Percentiles rank a stretch among this genome's conserved stretches.
These are phyloP conservation scores for Pseudorhombus dupliciocellatus DNA, from an alignment of 2,113 vertebrate species.

Conservation along the genomic window DNA sequence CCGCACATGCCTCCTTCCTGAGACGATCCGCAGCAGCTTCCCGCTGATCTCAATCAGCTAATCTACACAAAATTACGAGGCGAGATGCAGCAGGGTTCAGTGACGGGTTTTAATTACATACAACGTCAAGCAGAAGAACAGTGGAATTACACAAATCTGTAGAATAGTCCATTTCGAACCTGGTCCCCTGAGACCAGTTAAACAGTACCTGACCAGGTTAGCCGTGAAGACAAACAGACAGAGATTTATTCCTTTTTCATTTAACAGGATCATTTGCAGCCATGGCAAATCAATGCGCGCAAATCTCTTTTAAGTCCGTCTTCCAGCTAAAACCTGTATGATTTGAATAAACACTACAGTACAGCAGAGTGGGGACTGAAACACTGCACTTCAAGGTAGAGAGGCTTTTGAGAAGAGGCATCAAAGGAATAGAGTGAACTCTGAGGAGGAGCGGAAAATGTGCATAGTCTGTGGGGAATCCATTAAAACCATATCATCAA, in stretches of 20 bases:
- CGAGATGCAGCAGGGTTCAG: slow-evolving; percentile 36
- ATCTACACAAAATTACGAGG: slow-evolving; percentile 57
- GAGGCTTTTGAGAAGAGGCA: slow-evolving; percentile 42
- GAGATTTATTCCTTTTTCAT: slow-evolving; percentile 7
- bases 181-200: slow-evolving; percentile 26
- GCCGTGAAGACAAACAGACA: slow-evolving; percentile 24
- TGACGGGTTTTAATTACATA: slow-evolving; percentile 68
- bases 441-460: slow-evolving; percentile 37
- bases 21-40: slow-evolving; percentile 41
- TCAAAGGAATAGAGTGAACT: slow-evolving; percentile 51
- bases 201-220: slow-evolving; percentile 41
- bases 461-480: slow-evolving; percentile 42
- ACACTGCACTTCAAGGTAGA: slow-evolving; percentile 42
- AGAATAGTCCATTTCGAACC: slow-evolving; percentile 30
- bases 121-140: slow-evolving; percentile 54
- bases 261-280: slow-evolving; percentile 17
- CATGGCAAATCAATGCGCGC: slow-evolving; percentile 42
- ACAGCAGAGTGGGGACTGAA: slow-evolving; percentile 24
- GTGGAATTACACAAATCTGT: slow-evolving; percentile 47
- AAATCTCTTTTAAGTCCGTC: slow-evolving; percentile 29
- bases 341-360: slow-evolving; percentile 13
- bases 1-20: slow-evolving; percentile 3
- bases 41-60: slow-evolving; percentile 41
- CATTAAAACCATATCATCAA: slow-evolving; percentile 55
- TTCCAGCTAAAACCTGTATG: slow-evolving; percentile 23